These are phyloP conservation scores for Leptinotarsa tumamoca DNA, from an alignment of 2,888 invertebrate genomes.

Conservation along the genomic window DNA sequence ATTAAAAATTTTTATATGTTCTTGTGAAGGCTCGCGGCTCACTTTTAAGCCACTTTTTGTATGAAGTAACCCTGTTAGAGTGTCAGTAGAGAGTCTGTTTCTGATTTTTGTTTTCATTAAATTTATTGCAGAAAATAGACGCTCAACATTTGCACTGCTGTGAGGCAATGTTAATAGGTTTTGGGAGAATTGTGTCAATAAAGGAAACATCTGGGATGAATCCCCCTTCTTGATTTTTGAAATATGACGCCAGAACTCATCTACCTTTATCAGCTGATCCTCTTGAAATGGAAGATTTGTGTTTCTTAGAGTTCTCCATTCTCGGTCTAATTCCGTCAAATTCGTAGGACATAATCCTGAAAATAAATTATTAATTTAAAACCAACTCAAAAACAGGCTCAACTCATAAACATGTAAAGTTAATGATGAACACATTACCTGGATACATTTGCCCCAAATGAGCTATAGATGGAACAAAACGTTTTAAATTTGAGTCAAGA, in stretches of 20 bases:
- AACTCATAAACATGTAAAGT: constrained; percentile 3
- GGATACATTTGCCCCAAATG: constrained; percentile 18
- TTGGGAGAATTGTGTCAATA: constrained; percentile 7
- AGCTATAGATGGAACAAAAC: constrained; percentile 17
- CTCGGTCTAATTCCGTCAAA: constrained; percentile 7
- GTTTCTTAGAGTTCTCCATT: constrained; percentile 20
- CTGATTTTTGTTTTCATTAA: constrained; percentile 1
- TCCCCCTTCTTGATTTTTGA: background rate
- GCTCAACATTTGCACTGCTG: constrained; percentile 5
- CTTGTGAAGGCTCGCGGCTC: constrained; percentile 1
- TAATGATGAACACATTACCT: constrained; percentile 12
- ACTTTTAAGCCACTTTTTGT: constrained; percentile 2
- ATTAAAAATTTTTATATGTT: no score
- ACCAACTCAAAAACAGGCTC: constrained; percentile 2
- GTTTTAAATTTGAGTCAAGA: constrained; percentile 5
- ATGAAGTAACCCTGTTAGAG: background rate
- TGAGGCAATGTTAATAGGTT: constrained; percentile 11
- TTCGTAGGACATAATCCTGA: constrained; percentile 19
- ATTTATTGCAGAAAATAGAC: background rate
- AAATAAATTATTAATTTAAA: constrained; percentile 20
- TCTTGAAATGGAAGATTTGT: constrained; percentile 19
- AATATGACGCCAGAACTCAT: constrained; percentile 22
- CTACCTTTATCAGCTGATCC: constrained; percentile 13
- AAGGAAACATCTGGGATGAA: constrained; percentile 20
- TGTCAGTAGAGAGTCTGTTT: background rate